These are phyloP conservation scores for Rhorus exstirpatorius DNA, from an alignment of 2,888 invertebrate genomes.

Conservation along the genomic window DNA sequence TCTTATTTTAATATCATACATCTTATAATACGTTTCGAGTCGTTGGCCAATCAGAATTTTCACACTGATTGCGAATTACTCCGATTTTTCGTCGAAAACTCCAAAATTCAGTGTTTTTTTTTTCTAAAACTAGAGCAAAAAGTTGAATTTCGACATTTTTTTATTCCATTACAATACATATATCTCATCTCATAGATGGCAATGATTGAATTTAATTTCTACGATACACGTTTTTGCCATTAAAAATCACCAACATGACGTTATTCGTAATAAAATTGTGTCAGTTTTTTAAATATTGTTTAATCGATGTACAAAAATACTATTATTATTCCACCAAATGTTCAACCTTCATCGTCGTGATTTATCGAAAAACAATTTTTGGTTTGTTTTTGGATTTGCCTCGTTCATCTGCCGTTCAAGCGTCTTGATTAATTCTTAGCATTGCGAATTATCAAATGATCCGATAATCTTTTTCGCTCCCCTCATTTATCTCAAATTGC, in stretches of 20 bases:
- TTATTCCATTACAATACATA: background rate
- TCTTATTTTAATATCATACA: too few species aligned
- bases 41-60: too few species aligned
- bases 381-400: background rate
- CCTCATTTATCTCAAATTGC: background rate
- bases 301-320: background rate
- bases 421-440: background rate
- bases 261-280: too few species aligned
- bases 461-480: background rate
- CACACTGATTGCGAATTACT: too few species aligned
- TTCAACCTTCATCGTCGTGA: background rate
- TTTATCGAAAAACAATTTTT: conserved; percentile 8
- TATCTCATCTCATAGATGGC: background rate
- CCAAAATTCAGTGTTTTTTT: too few species aligned
- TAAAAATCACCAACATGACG: too few species aligned
- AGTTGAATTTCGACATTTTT: background rate
- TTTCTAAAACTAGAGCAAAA: too few species aligned
- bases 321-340: background rate
- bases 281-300: too few species aligned
- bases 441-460: background rate
- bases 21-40: too few species aligned
- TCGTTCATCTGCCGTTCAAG: background rate
- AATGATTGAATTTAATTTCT: background rate
- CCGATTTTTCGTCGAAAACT: too few species aligned
- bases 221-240: too few species aligned